Conservation (phyloP, 2,888 invertebrate species). For the Chymomyza procnemis region DNA sequence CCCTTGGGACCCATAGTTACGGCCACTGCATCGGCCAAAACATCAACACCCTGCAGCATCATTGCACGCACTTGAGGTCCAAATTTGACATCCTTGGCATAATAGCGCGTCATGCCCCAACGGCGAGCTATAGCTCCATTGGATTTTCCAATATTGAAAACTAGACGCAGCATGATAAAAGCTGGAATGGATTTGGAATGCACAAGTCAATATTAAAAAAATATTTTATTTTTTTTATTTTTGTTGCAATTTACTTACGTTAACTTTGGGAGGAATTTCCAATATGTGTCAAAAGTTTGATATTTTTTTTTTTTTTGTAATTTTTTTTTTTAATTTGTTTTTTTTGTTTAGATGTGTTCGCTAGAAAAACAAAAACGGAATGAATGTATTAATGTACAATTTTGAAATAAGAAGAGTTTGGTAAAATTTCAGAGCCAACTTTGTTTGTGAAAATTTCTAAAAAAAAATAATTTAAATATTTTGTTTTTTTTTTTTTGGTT, state of each 20-base stretch:
- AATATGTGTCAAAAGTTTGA: too few relatives aligned
- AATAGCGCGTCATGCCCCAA: slow-evolving; percentile 79
- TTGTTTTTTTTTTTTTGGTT: too few relatives aligned
- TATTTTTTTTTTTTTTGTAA: too few relatives aligned
- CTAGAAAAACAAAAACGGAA: background rate
- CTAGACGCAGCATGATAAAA: background rate
- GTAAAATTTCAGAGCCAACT: too few relatives aligned
- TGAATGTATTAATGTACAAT: background rate
- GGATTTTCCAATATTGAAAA: slow-evolving; percentile 78
- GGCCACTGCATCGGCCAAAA: slow-evolving; percentile 98
- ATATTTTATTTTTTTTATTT: background rate
- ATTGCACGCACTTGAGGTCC: slow-evolving; percentile 96
- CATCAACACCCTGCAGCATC: slow-evolving; percentile 98
- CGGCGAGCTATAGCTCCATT: slow-evolving; percentile 72
- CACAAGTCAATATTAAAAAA: background rate
- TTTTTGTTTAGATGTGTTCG: background rate
- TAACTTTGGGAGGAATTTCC: background rate
- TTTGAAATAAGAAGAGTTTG: too few relatives aligned
- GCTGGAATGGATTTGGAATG: background rate
- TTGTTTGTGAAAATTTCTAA: too few relatives aligned
- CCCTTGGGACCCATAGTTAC: slow-evolving; percentile 99
- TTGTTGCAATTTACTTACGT: background rate
- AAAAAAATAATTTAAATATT: too few relatives aligned
- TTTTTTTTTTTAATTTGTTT: background rate
- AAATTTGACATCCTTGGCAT: slow-evolving; percentile 97